phyloP scores from a whole-genome alignment of 2,113 vertebrate species.

The Sinocyclocheilus grahami region DNA sequence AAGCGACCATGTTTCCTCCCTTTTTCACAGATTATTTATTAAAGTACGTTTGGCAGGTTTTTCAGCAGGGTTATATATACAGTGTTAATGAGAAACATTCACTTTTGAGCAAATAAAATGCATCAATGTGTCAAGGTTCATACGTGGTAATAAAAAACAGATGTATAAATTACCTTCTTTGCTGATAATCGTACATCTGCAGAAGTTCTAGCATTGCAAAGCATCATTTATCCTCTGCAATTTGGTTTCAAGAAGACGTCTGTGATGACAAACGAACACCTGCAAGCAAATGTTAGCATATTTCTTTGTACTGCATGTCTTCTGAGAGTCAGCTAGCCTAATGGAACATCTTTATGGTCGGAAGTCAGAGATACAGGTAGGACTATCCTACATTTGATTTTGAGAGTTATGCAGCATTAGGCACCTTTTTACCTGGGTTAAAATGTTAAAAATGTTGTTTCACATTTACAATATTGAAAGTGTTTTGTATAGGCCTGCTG shows the following conservation, averaged over 20 bases:
- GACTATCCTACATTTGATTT: not conserved
- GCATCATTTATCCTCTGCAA: not conserved
- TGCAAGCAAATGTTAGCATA: conserved; percentile 5
- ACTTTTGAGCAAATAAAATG: conserved; percentile 1
- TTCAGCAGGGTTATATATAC: not conserved
- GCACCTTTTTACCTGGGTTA: not conserved
- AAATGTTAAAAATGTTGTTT: not conserved
- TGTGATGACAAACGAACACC: conserved; percentile 9
- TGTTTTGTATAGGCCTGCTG: not conserved
- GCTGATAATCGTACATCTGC: conserved; percentile 10
- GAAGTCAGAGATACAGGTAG: not conserved
- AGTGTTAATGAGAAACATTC: conserved; percentile 3
- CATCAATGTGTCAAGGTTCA: not conserved
- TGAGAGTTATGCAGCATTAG: not conserved
- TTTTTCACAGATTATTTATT: not conserved
- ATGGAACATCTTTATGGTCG: not conserved
- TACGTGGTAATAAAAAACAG: not conserved
- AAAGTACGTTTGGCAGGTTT: not conserved
- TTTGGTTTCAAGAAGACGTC: not conserved
- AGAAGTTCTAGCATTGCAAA: not conserved
- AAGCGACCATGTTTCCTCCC: not conserved
- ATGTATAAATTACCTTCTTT: not conserved
- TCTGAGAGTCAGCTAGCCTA: not conserved
- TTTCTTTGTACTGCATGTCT: not conserved
- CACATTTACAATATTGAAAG: not conserved